Evolutionary conservation across 2,113 vertebrate genomes (phyloP).

Genomic region (Erinaceus europaeus): DNA sequence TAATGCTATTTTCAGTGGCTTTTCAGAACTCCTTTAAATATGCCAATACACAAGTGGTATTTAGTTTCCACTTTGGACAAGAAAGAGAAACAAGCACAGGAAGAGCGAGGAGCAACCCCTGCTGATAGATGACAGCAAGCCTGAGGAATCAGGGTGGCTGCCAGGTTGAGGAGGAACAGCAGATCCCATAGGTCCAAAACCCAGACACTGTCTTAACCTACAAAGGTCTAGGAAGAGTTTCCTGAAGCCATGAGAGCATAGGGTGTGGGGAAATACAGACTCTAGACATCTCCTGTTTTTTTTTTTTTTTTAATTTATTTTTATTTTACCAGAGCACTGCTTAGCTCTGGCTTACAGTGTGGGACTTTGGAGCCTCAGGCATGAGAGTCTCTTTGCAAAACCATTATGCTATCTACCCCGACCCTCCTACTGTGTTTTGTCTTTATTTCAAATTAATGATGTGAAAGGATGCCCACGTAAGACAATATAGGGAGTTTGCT

Average conservation of each 20-base stretch:
- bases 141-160: not conserved
- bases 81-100: slow-evolving; percentile 28
- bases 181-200: not conserved
- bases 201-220: not conserved
- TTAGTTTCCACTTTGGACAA: slow-evolving; percentile 15
- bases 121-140: not conserved
- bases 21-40: slow-evolving; percentile 10
- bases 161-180: not conserved
- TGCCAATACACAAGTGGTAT: not conserved
- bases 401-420: too few relatives aligned
- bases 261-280: not conserved
- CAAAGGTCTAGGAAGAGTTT: not conserved
- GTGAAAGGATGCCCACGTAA: not conserved
- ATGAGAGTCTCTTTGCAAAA: too few relatives aligned
- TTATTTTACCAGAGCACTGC: too few relatives aligned
- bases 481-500: not conserved
- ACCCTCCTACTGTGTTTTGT: too few relatives aligned
- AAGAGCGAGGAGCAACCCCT: not conserved
- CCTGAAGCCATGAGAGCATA: not conserved
- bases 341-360: too few relatives aligned
- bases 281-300: not conserved
- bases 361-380: too few relatives aligned
- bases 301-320: not conserved
- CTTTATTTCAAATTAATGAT: not conserved
- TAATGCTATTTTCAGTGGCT: slow-evolving; percentile 1